These are phyloP conservation scores for Dolomedes plantarius DNA, from an alignment of 2,888 invertebrate genomes.

Conservation along the genomic window DNA sequence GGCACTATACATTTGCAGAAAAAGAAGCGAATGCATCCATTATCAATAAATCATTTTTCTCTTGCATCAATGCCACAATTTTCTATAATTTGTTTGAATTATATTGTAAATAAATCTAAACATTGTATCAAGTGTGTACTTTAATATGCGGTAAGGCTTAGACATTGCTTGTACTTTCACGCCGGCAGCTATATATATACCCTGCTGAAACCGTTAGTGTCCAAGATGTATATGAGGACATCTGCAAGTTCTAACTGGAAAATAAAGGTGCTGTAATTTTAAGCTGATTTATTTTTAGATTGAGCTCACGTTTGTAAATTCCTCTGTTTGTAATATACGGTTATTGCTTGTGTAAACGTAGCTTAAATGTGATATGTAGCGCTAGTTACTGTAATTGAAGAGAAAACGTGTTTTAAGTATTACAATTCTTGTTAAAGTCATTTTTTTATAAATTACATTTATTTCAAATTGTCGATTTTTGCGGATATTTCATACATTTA, in stretches of 20 bases:
- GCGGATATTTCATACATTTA: too few relatives aligned
- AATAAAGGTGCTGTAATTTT: constrained; percentile 26
- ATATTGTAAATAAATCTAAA: background rate
- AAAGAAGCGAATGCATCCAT: too few relatives aligned
- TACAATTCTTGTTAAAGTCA: too few relatives aligned
- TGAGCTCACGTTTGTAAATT: background rate
- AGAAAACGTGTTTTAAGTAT: too few relatives aligned
- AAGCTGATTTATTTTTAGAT: constrained; percentile 21
- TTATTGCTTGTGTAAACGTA: constrained; percentile 21
- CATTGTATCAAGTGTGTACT: background rate
- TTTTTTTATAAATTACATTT: too few relatives aligned
- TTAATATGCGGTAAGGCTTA: background rate
- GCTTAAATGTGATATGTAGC: constrained; percentile 26
- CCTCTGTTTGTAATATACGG: too few relatives aligned
- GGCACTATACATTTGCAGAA: too few relatives aligned
- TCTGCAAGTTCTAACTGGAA: background rate
- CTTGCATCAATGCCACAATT: background rate
- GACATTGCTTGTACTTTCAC: background rate
- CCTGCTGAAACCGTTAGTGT: background rate
- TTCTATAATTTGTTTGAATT: background rate
- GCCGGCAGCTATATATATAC: constrained; percentile 35
- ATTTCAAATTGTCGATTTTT: too few relatives aligned
- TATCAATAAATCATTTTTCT: background rate
- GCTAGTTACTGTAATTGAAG: background rate
- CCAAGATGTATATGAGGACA: background rate